A percentile compares a stretch with the other conserved stretches of the same genome.
Conservation (phyloP, 2,113 vertebrate species). For the Pampusana beccarii region DNA sequence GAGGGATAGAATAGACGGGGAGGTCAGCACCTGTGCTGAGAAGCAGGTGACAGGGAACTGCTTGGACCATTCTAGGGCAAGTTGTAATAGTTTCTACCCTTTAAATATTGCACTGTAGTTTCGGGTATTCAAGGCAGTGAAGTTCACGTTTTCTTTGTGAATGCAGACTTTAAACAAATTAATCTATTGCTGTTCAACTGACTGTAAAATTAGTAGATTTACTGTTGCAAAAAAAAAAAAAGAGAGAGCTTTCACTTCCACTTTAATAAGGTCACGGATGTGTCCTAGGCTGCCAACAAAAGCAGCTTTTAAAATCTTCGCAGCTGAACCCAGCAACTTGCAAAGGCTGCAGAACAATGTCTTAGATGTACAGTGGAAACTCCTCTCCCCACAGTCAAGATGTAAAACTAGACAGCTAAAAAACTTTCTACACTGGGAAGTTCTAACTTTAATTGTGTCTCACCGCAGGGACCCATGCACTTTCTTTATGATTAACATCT, state of each 20-base stretch:
- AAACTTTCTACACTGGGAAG: constrained; percentile 30
- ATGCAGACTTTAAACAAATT: constrained; percentile 89
- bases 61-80: constrained; percentile 65
- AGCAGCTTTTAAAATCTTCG: constrained; percentile 77
- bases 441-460: constrained; percentile 62
- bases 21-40: constrained; percentile 83
- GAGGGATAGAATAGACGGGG: constrained; percentile 67
- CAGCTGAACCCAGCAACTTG: constrained; percentile 72
- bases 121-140: constrained; percentile 82
- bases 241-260: constrained; percentile 72
- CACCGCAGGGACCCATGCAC: not conserved
- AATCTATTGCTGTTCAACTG: constrained; percentile 93
- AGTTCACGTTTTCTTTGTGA: constrained; percentile 88
- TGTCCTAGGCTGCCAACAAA: constrained; percentile 75
- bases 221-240: constrained; percentile 81
- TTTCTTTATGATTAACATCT: constrained; percentile 39
- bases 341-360: constrained; percentile 64
- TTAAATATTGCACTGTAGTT: constrained; percentile 74
- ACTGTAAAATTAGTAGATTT: constrained; percentile 95
- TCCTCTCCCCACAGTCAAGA: constrained; percentile 46
- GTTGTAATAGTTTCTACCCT: constrained; percentile 75
- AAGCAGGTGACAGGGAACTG: constrained; percentile 87
- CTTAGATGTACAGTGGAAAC: constrained; percentile 54
- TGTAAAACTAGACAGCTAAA: constrained; percentile 50
- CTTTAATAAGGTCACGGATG: constrained; percentile 76